Conservation (phyloP, 92 coral and sea anemone genomes). For the Palythoa grandiflora region DNA sequence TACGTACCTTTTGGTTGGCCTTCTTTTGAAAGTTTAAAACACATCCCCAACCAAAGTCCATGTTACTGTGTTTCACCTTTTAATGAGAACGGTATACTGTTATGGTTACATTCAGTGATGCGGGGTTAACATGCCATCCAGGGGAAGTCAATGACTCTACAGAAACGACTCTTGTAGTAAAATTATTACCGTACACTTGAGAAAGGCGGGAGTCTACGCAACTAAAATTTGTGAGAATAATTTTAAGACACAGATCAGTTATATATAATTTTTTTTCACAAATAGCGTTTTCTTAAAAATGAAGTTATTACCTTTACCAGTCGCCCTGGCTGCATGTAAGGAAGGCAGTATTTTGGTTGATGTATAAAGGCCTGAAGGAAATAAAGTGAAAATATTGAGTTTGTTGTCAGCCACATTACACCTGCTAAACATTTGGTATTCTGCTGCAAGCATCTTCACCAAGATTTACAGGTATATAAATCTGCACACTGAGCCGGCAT, state of each 20-base stretch:
- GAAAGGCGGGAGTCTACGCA: too few relatives aligned
- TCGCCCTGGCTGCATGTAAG: constrained; percentile 99
- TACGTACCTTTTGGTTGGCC: constrained; percentile 95
- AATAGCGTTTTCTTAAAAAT: not conserved
- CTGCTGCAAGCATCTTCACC: too few relatives aligned
- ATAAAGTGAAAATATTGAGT: not conserved
- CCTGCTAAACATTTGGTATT: too few relatives aligned
- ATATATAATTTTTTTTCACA: not conserved
- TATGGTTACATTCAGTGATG: too few relatives aligned
- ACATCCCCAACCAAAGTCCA: constrained; percentile 97
- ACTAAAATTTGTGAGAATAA: too few relatives aligned
- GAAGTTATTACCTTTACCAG: constrained; percentile 80
- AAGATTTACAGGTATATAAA: too few relatives aligned
- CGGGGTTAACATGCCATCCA: not conserved
- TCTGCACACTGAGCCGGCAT: too few relatives aligned
- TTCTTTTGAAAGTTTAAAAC: constrained; percentile 96
- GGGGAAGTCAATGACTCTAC: not conserved
- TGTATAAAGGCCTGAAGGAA: constrained; percentile 82
- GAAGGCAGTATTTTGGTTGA: constrained; percentile 93
- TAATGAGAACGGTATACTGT: not conserved
- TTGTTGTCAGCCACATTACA: too few relatives aligned
- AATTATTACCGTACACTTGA: too few relatives aligned
- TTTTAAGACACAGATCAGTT: too few relatives aligned
- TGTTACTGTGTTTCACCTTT: constrained; percentile 85
- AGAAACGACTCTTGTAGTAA: too few relatives aligned